Percentiles rank a stretch among this genome's conserved stretches.
Evolutionary conservation across 1,140 invertebrate genomes (phyloP).

Genomic region (Drosophila asahinai): DNA sequence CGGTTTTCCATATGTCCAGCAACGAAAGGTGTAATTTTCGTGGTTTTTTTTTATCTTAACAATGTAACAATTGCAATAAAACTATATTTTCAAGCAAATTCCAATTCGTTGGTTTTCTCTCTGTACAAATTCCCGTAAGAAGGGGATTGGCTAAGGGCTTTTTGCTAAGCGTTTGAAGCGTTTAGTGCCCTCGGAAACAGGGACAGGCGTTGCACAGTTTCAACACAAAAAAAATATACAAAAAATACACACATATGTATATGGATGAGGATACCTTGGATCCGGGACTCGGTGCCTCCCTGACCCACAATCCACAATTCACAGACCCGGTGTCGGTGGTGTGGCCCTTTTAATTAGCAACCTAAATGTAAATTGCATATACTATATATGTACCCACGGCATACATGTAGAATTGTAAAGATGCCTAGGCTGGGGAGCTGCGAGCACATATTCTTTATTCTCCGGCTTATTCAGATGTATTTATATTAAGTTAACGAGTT

Average conservation of each 20-base stretch:
- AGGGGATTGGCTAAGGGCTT: slow-evolving; percentile 3
- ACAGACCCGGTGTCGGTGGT: too few species aligned
- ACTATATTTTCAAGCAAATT: too few species aligned
- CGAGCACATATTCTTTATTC: slow-evolving; percentile 5
- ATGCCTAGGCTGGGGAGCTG: slow-evolving; percentile 1
- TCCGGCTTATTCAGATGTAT: slow-evolving; percentile 3
- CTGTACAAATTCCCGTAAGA: not conserved
- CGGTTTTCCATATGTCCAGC: not conserved
- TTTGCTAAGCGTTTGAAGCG: slow-evolving; percentile 49
- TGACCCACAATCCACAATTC: slow-evolving; percentile 17
- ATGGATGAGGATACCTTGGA: not conserved
- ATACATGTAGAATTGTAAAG: slow-evolving; percentile 10
- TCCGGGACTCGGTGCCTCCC: slow-evolving; percentile 2
- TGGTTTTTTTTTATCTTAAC: too few species aligned
- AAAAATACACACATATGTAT: not conserved
- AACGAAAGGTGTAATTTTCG: not conserved
- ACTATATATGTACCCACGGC: too few species aligned
- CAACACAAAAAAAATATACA: not conserved
- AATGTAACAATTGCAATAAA: too few species aligned
- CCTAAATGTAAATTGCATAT: slow-evolving; percentile 25
- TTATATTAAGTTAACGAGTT: slow-evolving; percentile 13
- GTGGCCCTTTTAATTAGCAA: slow-evolving; percentile 50
- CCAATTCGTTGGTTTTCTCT: not conserved
- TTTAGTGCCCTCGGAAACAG: slow-evolving; percentile 61
- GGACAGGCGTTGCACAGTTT: slow-evolving; percentile 12